phyloP scores from a whole-genome alignment of 1,140 invertebrate species.

The Adelges cooleyi region DNA sequence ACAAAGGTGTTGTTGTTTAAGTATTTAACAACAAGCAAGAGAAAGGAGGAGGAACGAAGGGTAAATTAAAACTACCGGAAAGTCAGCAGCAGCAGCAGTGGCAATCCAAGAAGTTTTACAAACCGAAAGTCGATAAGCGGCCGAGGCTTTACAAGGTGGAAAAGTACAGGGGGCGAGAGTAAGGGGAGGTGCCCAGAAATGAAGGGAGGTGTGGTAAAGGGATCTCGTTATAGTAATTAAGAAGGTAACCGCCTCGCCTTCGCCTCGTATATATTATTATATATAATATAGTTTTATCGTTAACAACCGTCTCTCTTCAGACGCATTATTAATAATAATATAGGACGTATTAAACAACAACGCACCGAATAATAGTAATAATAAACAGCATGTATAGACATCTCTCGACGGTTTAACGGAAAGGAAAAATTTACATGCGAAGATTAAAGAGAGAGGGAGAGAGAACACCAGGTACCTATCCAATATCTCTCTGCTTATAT shows the following conservation, averaged over 20 bases:
- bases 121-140: conserved; percentile 17
- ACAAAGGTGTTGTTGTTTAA: conserved; percentile 10
- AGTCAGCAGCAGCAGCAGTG: too few relatives aligned
- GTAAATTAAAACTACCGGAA: conserved; percentile 17
- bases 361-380: too few relatives aligned
- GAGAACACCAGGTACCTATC: too few relatives aligned
- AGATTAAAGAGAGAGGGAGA: not conserved
- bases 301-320: conserved; percentile 23
- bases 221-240: not conserved
- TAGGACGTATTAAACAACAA: too few relatives aligned
- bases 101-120: conserved; percentile 5
- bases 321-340: too few relatives aligned
- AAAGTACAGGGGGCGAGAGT: not conserved
- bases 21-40: conserved; percentile 16
- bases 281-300: conserved; percentile 21
- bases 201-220: too few relatives aligned
- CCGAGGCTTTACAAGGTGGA: conserved; percentile 1
- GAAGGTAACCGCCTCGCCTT: not conserved
- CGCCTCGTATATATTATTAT: too few relatives aligned
- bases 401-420: conserved; percentile 3
- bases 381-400: too few relatives aligned
- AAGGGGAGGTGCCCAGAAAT: too few relatives aligned
- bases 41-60: too few relatives aligned
- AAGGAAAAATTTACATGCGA: conserved; percentile 22
- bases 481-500: too few relatives aligned